These are phyloP conservation scores for Chrysolina oricalcia DNA, from an alignment of 2,888 invertebrate species.

Conservation along the genomic window DNA sequence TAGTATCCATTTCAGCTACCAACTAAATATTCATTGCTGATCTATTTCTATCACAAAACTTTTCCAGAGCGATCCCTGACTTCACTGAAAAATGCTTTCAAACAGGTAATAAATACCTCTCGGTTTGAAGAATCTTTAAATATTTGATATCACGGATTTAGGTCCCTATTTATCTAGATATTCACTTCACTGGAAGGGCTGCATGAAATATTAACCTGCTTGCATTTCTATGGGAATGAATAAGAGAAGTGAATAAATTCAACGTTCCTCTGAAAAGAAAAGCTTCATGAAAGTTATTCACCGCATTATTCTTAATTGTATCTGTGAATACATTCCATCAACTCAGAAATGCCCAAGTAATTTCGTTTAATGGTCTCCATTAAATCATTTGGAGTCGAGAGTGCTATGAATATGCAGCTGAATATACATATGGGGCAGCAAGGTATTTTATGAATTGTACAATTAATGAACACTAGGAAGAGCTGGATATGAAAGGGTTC, in stretches of 20 bases:
- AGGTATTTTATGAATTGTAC: not conserved
- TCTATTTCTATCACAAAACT: too few species aligned
- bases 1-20: too few species aligned
- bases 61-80: too few species aligned
- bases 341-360: conserved; percentile 8
- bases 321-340: conserved; percentile 27
- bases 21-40: too few species aligned
- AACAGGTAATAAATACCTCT: conserved; percentile 16
- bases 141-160: conserved; percentile 25
- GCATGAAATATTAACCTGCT: conserved; percentile 25
- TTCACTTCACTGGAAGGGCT: not conserved
- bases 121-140: conserved; percentile 10
- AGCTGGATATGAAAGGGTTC: too few species aligned
- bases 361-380: conserved; percentile 25
- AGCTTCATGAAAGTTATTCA: conserved; percentile 27
- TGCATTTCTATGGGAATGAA: conserved; percentile 33
- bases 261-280: conserved; percentile 26
- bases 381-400: not conserved
- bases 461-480: not conserved
- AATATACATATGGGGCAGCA: not conserved
- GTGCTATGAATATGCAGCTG: not conserved
- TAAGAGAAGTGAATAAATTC: conserved; percentile 38
- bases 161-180: conserved; percentile 16
- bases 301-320: conserved; percentile 30
- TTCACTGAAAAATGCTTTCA: not conserved